phyloP scores from a whole-genome alignment of 2,888 invertebrate species.

The Pachydiplax longipennis region DNA sequence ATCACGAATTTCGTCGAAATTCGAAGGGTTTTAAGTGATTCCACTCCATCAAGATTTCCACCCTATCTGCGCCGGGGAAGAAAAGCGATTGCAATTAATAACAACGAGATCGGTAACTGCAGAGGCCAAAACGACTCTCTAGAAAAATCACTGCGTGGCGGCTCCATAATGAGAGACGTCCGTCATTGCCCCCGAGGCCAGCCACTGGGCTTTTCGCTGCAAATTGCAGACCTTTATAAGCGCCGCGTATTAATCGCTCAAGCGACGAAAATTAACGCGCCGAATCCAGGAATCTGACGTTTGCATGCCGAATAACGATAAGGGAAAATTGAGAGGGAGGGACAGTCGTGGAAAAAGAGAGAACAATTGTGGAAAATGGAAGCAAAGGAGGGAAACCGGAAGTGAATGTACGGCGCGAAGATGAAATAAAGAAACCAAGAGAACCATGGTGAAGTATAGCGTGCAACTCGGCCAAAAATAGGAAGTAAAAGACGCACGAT shows the following conservation, averaged over 20 bases:
- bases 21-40: too few relatives aligned
- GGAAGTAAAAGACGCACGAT: too few relatives aligned
- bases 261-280: neutral
- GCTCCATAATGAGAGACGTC: neutral
- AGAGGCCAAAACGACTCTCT: neutral
- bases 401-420: too few relatives aligned
- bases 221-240: neutral
- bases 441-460: too few relatives aligned
- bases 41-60: neutral
- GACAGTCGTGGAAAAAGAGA: neutral
- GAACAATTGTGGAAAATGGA: neutral
- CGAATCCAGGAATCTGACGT: neutral
- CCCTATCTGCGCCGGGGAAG: neutral
- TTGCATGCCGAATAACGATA: neutral
- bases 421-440: too few relatives aligned
- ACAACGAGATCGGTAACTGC: neutral
- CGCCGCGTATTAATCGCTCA: neutral
- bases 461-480: too few relatives aligned
- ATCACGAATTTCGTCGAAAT: too few relatives aligned
- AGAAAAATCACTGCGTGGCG: neutral
- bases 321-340: neutral
- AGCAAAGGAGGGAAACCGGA: neutral
- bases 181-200: neutral
- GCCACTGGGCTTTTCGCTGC: neutral
- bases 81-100: neutral